Evolutionary conservation across 2,113 vertebrate species (phyloP).

Genomic region (Equus quagga): DNA sequence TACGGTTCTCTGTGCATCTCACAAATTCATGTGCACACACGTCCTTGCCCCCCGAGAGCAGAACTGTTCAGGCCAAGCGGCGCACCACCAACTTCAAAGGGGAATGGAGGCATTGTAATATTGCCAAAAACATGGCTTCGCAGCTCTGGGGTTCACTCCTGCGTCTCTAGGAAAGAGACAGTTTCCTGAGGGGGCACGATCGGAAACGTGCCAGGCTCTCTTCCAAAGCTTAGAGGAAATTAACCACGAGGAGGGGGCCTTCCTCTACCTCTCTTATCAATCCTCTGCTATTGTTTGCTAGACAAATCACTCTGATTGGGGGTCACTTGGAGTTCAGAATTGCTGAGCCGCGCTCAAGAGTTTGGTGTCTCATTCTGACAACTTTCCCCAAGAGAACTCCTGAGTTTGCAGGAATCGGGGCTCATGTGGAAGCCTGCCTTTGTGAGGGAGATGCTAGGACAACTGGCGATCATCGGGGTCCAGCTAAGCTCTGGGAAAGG

Average conservation of each 20-base stretch:
- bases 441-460: neutral
- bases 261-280: neutral
- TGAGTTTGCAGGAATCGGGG: neutral
- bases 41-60: fast-evolving
- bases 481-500: fast-evolving
- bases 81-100: fast-evolving
- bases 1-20: fast-evolving
- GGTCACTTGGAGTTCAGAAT: neutral
- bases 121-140: neutral
- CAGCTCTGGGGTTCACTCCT: neutral
- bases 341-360: fast-evolving
- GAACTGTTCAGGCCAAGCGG: fast-evolving
- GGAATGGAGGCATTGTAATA: fast-evolving
- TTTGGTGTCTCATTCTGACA: fast-evolving
- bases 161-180: neutral
- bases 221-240: neutral
- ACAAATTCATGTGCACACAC: fast-evolving
- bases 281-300: neutral
- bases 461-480: fast-evolving
- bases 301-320: neutral
- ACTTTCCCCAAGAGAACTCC: neutral
- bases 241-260: fast-evolving
- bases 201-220: too few species aligned
- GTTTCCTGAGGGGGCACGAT: fast-evolving
- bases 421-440: fast-evolving